Evolutionary conservation across 2,888 invertebrate species (phyloP), one percentile per base, ranked within the genome.

Genomic region (Gerris lacustris): DNA sequence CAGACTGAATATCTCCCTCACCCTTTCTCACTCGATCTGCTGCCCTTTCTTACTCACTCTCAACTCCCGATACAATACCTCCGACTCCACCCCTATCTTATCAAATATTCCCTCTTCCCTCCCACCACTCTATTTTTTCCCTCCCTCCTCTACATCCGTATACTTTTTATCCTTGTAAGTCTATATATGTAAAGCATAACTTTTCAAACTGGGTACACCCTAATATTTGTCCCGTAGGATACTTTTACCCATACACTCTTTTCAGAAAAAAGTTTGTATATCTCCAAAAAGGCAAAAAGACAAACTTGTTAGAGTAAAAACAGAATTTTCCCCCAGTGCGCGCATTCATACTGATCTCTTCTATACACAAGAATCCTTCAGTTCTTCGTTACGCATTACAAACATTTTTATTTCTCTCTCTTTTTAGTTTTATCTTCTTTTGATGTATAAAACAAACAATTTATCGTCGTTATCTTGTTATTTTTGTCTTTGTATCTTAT

Each of bases 371-470:
- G 31, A 31, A 31, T 31, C 31, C 31, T 31, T 31, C 31, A 31
- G 31, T 31, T 31, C 31, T 31, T 31, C 31, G 31, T 31, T 31
- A 31, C 31, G 31, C 31, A 31, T 31, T 31, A 31, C 31, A 31
- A 31, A 31, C 31, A 31, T 31, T 31, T 31, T 31, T 31, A 31
- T 31, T 31, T 31, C 4, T 31, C 31, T 31, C 31, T 31, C 31
- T 31, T 31, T 31, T 31, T 31, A 31, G 31, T 31, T 31, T 31
- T 31, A 31, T 31, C 31, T 31, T 31, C 31, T 15, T 55, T 55
- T 55, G 55, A 55, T 55, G 55, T 55, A 55, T 55, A 55, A 55
- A 11, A 55, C 55, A 55, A 55, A 55, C 55, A 55, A 15, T 55
- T 55, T 55, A 55, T 55, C 55, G 11, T 55, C 15, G 55, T 55